These are phyloP conservation scores for Thereva nobilitata DNA, from an alignment of 2,888 invertebrate genomes.

Conservation along the genomic window DNA sequence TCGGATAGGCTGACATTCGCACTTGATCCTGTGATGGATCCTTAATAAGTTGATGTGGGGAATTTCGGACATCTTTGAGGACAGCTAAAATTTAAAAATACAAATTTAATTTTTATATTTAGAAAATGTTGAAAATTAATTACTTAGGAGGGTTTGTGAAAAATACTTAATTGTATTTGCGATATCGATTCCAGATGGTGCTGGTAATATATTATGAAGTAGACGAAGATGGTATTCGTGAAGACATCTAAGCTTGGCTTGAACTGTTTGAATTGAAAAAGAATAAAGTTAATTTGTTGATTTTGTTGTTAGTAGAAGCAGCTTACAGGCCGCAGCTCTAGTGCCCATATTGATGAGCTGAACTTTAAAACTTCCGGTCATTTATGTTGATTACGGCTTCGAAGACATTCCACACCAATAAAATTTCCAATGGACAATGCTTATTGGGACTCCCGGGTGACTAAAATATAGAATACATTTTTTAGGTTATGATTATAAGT, in stretches of 20 bases:
- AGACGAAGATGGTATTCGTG: constrained; percentile 95
- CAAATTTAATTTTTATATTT: background rate
- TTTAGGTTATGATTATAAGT: too few relatives aligned
- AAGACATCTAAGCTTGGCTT: constrained; percentile 95
- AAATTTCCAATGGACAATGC: too few relatives aligned
- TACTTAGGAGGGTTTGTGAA: constrained; percentile 94
- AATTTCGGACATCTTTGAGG: constrained; percentile 93
- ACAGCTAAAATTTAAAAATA: constrained; percentile 67
- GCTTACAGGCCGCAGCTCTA: constrained; percentile 91
- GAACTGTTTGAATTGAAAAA: constrained; percentile 68
- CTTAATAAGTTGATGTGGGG: constrained; percentile 88
- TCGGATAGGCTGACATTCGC: constrained; percentile 91
- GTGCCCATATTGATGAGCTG: constrained; percentile 86
- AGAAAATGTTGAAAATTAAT: constrained; percentile 45
- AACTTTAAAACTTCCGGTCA: constrained; percentile 72
- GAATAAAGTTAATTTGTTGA: constrained; percentile 17
- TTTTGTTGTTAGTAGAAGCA: constrained; percentile 39
- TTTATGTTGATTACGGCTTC: constrained; percentile 48
- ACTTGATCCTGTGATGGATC: constrained; percentile 83
- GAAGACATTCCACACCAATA: background rate
- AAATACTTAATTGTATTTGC: constrained; percentile 98
- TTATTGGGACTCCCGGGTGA: too few relatives aligned
- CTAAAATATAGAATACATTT: too few relatives aligned
- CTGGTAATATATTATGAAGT: constrained; percentile 86
- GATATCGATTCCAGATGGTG: constrained; percentile 94